Evolutionary conservation across 1,140 invertebrate species (phyloP), one percentile per base, ranked within the genome.

Genomic region (Listronotus oregonensis): DNA sequence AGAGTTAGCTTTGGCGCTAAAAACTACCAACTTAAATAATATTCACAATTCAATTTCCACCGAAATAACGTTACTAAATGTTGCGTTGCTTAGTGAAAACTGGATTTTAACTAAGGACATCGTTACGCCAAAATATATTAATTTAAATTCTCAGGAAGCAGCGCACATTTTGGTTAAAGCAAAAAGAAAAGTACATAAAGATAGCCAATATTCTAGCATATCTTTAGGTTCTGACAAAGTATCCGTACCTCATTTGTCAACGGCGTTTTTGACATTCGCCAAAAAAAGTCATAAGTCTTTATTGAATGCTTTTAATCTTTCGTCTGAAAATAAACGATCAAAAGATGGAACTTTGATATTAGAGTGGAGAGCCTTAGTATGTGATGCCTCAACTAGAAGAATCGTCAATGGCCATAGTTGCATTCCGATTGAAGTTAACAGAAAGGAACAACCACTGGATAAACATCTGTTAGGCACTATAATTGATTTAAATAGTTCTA

Each of bases 11-110:
- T 70, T 90, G 6, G 83, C 85, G 47, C 74, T 90, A 14, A 84
- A 84, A 62, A 78, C 88, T 1, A 86, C 86, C 68, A 91, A 90
- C 76, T 80, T 84, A 9, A 89, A 88, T 80, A 84, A 86, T 69
- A 78, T 84, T n/a, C 83, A 87, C 61, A 81, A 86, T 73, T 76
- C 82, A 1, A 81, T 84, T 40, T 79, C 82, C 37, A 84, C 85
- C 34, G 85, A 88, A 72, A 82, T 90, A 39, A 79, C 82, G 47
- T 67, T 88, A n/a, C 77, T 81, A 2, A 83, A 85, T 66, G 80
- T 87, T 15, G 82, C 81, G 3, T 79, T 87, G 56, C 78, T 85
- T 32, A 86, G 86, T 73, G 70, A 78, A 12, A 66, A 71, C 9
- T 88, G 86, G 87, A 70, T 75, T 12, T 68, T 85, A 9, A 76